Conservation (phyloP, 2,888 invertebrate species). For the Megaustenia siamemsis region DNA sequence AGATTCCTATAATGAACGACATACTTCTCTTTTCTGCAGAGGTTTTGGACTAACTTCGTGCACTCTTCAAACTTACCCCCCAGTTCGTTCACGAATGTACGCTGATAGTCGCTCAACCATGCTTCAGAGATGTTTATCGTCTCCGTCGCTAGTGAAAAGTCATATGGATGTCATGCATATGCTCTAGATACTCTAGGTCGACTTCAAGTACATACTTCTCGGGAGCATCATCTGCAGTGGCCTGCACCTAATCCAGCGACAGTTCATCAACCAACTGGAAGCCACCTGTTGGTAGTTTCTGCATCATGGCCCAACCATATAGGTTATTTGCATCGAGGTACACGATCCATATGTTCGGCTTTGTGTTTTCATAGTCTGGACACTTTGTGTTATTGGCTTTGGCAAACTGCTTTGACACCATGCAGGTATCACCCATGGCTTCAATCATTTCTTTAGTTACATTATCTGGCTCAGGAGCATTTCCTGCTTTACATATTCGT, state of each 20-base stretch:
- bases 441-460: too few species aligned
- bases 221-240: not conserved
- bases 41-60: slow-evolving; percentile 16
- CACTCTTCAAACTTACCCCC: too few species aligned
- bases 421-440: too few species aligned
- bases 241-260: not conserved
- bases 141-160: not conserved
- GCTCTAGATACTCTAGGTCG: slow-evolving; percentile 15
- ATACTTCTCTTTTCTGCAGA: slow-evolving; percentile 28
- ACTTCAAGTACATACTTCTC: slow-evolving; percentile 1
- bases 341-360: not conserved
- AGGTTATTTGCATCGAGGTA: slow-evolving; percentile 34
- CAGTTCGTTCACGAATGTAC: too few species aligned
- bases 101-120: not conserved
- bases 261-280: slow-evolving; percentile 10
- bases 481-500: too few species aligned
- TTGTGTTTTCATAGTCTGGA: not conserved
- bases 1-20: slow-evolving; percentile 74
- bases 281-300: slow-evolving; percentile 18
- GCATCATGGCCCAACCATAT: slow-evolving; percentile 36
- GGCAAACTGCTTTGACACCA: not conserved
- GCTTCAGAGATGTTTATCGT: not conserved
- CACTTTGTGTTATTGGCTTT: slow-evolving; percentile 8
- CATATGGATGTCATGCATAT: not conserved
- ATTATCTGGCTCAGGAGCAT: too few species aligned